These are phyloP conservation scores for Bombus balteatus DNA, from an alignment of 1,140 invertebrate genomes.

Conservation along the genomic window DNA sequence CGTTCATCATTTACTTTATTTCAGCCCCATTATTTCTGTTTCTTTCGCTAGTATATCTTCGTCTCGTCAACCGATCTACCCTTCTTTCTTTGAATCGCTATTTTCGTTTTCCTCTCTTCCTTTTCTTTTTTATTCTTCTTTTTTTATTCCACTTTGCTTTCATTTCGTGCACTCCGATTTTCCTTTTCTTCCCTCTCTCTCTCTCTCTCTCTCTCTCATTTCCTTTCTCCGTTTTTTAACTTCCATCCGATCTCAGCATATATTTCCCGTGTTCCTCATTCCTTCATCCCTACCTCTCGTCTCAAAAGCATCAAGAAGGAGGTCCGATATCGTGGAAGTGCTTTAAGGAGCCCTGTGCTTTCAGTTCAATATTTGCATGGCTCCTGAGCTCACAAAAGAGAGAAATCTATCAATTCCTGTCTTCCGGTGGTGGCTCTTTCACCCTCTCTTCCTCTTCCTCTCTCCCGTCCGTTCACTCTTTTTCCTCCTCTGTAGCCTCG, in stretches of 20 bases:
- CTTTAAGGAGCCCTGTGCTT: constrained; percentile 71
- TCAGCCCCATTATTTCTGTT: background rate
- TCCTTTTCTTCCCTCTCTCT: background rate
- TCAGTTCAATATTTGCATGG: constrained; percentile 73
- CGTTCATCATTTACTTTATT: background rate
- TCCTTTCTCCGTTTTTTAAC: constrained; percentile 31
- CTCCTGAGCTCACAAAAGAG: constrained; percentile 72
- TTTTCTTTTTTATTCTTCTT: too few relatives aligned
- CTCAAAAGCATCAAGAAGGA: constrained; percentile 32
- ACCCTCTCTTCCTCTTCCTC: background rate
- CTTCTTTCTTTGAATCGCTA: background rate
- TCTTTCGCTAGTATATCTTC: constrained; percentile 8
- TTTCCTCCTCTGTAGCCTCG: constrained; percentile 52
- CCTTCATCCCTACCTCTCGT: background rate
- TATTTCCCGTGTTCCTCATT: background rate
- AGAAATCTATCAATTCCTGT: constrained; percentile 81
- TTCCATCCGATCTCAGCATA: constrained; percentile 2
- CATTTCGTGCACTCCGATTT: background rate
- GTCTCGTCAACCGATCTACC: background rate
- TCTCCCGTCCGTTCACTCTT: background rate
- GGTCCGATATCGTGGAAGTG: constrained; percentile 59
- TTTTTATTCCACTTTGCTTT: background rate
- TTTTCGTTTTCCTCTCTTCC: constrained; percentile 3
- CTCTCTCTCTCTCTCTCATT: background rate
- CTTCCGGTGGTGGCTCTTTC: constrained; percentile 62